phyloP scores from a whole-genome alignment of 1,140 invertebrate species.

The Tetranychus urticae region DNA sequence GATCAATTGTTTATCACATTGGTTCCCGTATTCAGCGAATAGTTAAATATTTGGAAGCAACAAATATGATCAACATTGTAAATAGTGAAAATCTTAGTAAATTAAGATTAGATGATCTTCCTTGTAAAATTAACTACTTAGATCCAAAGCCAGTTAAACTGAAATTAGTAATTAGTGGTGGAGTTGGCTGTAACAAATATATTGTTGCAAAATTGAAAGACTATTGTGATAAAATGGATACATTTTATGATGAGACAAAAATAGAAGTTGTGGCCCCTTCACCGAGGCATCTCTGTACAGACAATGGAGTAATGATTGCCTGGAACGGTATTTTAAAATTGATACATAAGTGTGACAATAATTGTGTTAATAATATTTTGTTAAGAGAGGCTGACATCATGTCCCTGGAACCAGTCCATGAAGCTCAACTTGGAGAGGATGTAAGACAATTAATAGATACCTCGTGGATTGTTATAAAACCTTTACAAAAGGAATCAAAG shows the following conservation, averaged over 20 bases:
- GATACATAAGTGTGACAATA: background rate
- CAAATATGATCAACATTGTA: background rate
- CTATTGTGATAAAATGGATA: constrained; percentile 39
- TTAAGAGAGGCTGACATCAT: background rate
- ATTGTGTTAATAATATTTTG: background rate
- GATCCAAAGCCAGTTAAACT: background rate
- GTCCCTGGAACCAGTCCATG: background rate
- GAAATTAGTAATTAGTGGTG: constrained; percentile 58
- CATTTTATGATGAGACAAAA: constrained; percentile 20
- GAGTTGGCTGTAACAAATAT: constrained; percentile 76
- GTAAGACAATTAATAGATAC: background rate
- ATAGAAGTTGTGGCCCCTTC: background rate
- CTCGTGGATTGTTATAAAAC: background rate
- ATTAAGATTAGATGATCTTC: background rate
- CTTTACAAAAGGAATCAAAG: background rate
- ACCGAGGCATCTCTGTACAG: constrained; percentile 50
- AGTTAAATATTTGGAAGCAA: constrained; percentile 22
- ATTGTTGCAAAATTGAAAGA: constrained; percentile 39
- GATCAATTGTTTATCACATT: constrained; percentile 46
- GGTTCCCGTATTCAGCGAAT: constrained; percentile 54
- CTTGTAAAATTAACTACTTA: background rate
- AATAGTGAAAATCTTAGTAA: background rate
- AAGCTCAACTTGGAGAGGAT: background rate
- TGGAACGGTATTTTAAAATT: constrained; percentile 30
- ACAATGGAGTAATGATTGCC: constrained; percentile 98